Percentiles rank a stretch among this genome's conserved stretches.
phyloP scores from a whole-genome alignment of 2,888 invertebrate genomes.

The Saturnia japonica region DNA sequence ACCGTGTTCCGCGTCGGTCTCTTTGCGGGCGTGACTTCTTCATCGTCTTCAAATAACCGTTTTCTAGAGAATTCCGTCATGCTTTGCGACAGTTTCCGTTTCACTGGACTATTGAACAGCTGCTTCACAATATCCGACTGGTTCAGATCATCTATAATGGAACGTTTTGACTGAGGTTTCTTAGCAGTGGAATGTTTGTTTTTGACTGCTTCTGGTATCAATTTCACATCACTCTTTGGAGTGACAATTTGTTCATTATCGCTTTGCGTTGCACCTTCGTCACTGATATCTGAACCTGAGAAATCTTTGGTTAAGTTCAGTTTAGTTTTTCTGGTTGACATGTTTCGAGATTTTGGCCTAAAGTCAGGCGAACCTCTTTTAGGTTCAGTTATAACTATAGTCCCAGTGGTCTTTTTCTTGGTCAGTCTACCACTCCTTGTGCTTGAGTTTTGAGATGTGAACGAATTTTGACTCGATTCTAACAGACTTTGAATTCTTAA shows the following conservation, averaged over 20 bases:
- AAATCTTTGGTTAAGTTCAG: constrained; percentile 42
- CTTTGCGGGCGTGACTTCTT: constrained; percentile 30
- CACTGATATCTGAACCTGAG: constrained; percentile 37
- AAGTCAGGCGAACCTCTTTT: constrained; percentile 33
- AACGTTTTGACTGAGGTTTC: constrained; percentile 72
- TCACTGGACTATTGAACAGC: constrained; percentile 74
- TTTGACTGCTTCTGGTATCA: constrained; percentile 65
- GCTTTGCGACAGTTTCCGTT: constrained; percentile 74
- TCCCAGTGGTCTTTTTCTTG: constrained; percentile 55
- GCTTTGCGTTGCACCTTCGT: constrained; percentile 31
- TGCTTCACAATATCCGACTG: constrained; percentile 70
- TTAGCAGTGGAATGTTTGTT: constrained; percentile 76
- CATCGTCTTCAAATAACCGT: constrained; percentile 54
- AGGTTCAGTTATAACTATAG: constrained; percentile 33
- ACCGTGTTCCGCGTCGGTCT: constrained; percentile 46
- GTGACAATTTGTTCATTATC: constrained; percentile 55
- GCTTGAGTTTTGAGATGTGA: constrained; percentile 31
- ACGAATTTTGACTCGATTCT: constrained; percentile 50
- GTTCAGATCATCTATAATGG: constrained; percentile 70
- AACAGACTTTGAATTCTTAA: constrained; percentile 62
- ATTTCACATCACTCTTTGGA: constrained; percentile 61
- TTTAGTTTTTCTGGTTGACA: constrained; percentile 35
- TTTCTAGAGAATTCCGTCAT: constrained; percentile 69
- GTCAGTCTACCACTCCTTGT: constrained; percentile 31
- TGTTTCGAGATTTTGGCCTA: constrained; percentile 47